Percentiles rank a stretch among this genome's conserved stretches.
phyloP scores from a whole-genome alignment of 2,888 invertebrate genomes.

The Tenthredo scrophulariae region DNA sequence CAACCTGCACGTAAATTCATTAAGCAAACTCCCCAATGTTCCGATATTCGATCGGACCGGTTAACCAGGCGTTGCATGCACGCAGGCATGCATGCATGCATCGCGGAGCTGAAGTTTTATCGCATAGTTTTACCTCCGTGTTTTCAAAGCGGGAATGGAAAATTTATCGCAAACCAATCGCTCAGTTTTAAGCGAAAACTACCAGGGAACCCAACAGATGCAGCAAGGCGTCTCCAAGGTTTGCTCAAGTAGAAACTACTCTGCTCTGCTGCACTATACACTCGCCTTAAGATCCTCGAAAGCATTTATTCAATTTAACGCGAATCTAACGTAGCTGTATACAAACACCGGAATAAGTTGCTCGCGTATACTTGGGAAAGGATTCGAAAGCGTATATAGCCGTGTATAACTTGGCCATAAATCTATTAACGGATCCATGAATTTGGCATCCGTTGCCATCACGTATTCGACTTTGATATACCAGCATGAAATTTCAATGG shows the following conservation, averaged over 20 bases:
- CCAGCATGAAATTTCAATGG: not conserved
- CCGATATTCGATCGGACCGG: not conserved
- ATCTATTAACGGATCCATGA: not conserved
- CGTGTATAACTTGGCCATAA: not conserved
- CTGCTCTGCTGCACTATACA: not conserved
- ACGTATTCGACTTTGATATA: not conserved
- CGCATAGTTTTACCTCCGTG: slow-evolving; percentile 19
- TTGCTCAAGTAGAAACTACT: slow-evolving; percentile 19
- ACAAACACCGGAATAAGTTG: not conserved
- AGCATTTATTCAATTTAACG: slow-evolving; percentile 33
- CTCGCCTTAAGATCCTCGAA: not conserved
- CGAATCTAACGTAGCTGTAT: not conserved
- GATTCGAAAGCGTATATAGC: not conserved
- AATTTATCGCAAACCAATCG: slow-evolving; percentile 30
- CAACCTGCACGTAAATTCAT: not conserved
- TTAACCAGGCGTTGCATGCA: slow-evolving; percentile 5
- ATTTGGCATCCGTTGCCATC: not conserved
- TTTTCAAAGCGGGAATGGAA: not conserved
- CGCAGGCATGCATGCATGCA: not conserved
- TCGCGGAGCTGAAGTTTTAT: slow-evolving; percentile 12
- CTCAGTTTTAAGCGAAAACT: not conserved
- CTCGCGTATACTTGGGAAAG: not conserved
- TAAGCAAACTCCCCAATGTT: not conserved
- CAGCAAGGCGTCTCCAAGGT: not conserved
- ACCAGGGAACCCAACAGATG: slow-evolving; percentile 15